Conservation (phyloP, 2,113 vertebrate species). For the Phyllopteryx taeniolatus region DNA sequence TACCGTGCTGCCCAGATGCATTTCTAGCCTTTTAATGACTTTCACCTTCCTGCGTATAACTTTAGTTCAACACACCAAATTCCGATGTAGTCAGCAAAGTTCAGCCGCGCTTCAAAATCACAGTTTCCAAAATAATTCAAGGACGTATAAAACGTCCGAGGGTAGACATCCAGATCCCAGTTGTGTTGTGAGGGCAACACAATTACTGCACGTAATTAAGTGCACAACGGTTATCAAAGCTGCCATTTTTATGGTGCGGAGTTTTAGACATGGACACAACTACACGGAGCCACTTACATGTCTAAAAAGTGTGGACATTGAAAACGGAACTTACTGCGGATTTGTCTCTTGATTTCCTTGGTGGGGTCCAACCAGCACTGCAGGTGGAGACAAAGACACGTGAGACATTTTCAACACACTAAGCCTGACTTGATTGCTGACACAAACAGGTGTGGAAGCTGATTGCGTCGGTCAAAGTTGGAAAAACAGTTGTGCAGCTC, state of each 20-base stretch:
- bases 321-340: constrained; percentile 70
- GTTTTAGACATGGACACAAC: neutral
- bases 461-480: too few species aligned
- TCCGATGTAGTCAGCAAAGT: too few species aligned
- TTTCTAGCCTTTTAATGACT: too few species aligned
- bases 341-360: constrained; percentile 78
- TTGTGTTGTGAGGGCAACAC: neutral
- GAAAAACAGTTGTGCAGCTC: too few species aligned
- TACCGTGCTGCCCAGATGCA: too few species aligned
- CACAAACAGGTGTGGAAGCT: too few species aligned
- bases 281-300: neutral
- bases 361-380: constrained; percentile 78
- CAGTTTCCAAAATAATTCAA: neutral
- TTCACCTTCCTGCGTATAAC: too few species aligned
- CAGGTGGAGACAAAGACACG: constrained; percentile 7
- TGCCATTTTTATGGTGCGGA: neutral
- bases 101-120: too few species aligned
- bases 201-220: neutral
- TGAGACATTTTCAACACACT: neutral
- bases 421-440: too few species aligned
- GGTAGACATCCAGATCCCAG: neutral
- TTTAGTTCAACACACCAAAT: too few species aligned
- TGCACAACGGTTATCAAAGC: neutral
- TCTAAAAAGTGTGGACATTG: neutral
- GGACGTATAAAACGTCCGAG: neutral